A percentile compares a stretch with the other conserved stretches of the same genome.
phyloP scores from a whole-genome alignment of 2,888 invertebrate species.

The Oxyscelio sp. region DNA sequence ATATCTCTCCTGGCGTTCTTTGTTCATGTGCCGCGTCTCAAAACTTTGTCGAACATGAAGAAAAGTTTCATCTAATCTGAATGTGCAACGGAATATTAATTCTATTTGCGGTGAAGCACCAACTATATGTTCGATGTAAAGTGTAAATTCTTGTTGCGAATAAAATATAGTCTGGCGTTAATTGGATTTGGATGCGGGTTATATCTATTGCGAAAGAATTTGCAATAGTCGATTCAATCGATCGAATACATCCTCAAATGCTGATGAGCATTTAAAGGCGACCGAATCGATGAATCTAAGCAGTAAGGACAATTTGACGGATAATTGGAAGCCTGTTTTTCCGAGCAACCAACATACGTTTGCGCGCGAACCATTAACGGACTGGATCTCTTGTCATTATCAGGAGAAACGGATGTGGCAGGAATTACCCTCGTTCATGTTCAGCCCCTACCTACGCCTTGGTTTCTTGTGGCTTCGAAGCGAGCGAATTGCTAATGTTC shows the following conservation, averaged over 20 bases:
- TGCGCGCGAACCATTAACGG: constrained; percentile 78
- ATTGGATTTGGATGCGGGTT: neutral
- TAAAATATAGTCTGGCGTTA: neutral
- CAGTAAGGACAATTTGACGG: neutral
- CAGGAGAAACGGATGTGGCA: constrained; percentile 60
- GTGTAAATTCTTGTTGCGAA: neutral
- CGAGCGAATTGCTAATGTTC: constrained; percentile 83
- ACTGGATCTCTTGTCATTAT: constrained; percentile 60
- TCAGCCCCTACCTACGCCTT: constrained; percentile 32
- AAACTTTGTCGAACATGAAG: constrained; percentile 42
- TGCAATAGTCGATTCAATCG: neutral
- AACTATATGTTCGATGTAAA: too few species aligned
- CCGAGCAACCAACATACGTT: constrained; percentile 80
- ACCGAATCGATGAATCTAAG: neutral
- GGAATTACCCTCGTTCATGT: constrained; percentile 54
- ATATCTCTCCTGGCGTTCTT: constrained; percentile 61
- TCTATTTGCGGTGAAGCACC: constrained; percentile 13
- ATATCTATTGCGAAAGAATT: neutral
- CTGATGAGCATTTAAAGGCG: neutral
- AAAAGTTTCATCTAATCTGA: constrained; percentile 46
- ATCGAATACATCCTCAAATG: neutral
- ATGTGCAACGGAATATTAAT: constrained; percentile 57
- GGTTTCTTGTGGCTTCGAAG: constrained; percentile 72
- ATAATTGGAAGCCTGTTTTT: constrained; percentile 72
- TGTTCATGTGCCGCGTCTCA: constrained; percentile 23